A percentile compares a stretch with the other conserved stretches of the same genome.
These are phyloP conservation scores for Ceuthmochares aereus DNA, from an alignment of 2,113 vertebrate species.

Conservation along the genomic window DNA sequence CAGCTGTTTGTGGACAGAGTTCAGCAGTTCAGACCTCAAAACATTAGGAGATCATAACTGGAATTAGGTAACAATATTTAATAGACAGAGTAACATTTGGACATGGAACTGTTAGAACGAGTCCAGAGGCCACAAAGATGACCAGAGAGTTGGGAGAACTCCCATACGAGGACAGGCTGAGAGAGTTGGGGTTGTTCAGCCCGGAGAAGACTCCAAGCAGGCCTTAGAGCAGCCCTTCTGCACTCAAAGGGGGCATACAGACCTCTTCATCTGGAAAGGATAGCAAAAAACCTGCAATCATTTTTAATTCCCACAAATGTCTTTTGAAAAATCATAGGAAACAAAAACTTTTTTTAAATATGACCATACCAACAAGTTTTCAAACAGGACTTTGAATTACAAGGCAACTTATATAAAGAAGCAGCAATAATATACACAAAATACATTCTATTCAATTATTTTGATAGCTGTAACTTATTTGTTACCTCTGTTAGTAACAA, in stretches of 20 bases:
- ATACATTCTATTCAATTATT: background rate
- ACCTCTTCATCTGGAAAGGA: background rate
- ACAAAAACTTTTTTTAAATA: background rate
- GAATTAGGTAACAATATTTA: background rate
- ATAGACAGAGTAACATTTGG: background rate
- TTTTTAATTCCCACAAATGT: background rate
- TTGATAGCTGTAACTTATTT: background rate
- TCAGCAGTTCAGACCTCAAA: background rate
- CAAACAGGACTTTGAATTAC: background rate
- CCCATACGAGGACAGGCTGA: too few relatives aligned
- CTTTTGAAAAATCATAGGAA: background rate
- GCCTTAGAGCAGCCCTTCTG: too few relatives aligned
- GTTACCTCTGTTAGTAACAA: background rate
- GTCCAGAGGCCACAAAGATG: too few relatives aligned
- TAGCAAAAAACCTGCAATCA: rapidly evolving
- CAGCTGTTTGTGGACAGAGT: background rate
- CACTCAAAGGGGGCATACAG: too few relatives aligned
- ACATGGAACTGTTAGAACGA: too few relatives aligned
- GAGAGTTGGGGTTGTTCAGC: too few relatives aligned
- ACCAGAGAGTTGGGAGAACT: too few relatives aligned
- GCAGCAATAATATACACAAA: background rate
- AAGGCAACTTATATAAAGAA: background rate
- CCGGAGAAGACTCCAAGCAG: too few relatives aligned
- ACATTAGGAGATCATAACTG: background rate
- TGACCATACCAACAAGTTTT: background rate